Evolutionary conservation across 2,888 invertebrate genomes (phyloP).

Genomic region (Xylophagus ater): DNA sequence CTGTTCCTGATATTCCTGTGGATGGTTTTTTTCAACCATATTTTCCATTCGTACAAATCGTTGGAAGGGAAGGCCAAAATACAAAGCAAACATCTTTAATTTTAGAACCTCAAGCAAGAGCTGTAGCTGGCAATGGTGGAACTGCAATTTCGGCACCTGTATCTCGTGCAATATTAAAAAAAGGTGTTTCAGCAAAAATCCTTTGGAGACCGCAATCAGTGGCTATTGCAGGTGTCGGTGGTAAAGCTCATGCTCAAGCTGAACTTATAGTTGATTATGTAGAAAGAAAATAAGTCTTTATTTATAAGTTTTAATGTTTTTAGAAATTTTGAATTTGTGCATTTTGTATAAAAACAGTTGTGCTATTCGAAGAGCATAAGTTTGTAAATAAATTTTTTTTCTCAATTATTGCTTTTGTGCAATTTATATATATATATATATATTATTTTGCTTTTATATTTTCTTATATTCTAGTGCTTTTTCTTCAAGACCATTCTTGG

Average conservation of each 20-base stretch:
- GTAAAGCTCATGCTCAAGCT: slow-evolving; percentile 63
- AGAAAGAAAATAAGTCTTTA: slow-evolving; percentile 18
- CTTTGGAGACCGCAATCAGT: slow-evolving; percentile 56
- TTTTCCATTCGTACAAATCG: slow-evolving; percentile 16
- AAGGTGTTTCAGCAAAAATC: slow-evolving; percentile 50
- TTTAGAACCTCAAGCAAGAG: slow-evolving; percentile 54
- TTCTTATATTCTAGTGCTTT: no score
- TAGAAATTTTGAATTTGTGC: no score
- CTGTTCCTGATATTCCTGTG: slow-evolving; percentile 29
- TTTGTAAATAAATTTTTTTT: no score
- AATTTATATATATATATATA: no score
- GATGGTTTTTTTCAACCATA: slow-evolving; percentile 33
- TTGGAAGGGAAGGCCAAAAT: not conserved
- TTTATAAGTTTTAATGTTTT: no score
- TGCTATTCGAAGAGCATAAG: no score
- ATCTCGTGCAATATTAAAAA: slow-evolving; percentile 51
- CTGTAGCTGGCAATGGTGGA: slow-evolving; percentile 53
- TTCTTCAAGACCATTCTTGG: no score
- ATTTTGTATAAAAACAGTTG: no score
- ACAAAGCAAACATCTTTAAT: slow-evolving; percentile 37
- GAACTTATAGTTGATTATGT: slow-evolving; percentile 49
- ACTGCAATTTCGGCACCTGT: slow-evolving; percentile 59
- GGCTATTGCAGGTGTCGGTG: slow-evolving; percentile 64
- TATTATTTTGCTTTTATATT: no score
- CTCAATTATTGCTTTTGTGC: no score